Evolutionary conservation across 2,888 invertebrate species (phyloP).

Genomic region (Drosophila pegasa): DNA sequence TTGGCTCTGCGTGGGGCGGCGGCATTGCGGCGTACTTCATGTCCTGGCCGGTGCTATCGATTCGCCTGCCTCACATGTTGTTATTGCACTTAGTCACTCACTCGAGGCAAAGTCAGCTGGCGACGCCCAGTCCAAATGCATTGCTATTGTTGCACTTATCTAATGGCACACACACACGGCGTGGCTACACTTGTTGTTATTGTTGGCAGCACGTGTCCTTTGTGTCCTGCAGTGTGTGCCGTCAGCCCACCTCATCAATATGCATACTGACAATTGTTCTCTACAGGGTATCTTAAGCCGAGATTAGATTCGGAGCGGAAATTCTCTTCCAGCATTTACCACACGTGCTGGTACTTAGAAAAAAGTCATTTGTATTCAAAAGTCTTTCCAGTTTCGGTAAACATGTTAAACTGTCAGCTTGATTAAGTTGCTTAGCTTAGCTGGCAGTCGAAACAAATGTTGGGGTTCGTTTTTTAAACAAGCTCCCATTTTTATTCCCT

Average conservation of each 20-base stretch:
- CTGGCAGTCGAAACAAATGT: neutral
- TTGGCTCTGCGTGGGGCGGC: slow-evolving; percentile 52
- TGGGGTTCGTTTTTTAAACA: neutral
- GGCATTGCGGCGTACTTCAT: slow-evolving; percentile 50
- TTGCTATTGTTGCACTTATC: slow-evolving; percentile 52
- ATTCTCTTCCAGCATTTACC: slow-evolving; percentile 8
- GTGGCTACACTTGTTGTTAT: slow-evolving; percentile 49
- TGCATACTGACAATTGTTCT: slow-evolving; percentile 29
- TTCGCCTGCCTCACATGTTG: slow-evolving; percentile 57
- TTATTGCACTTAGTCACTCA: slow-evolving; percentile 53
- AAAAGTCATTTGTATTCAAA: slow-evolving; percentile 6
- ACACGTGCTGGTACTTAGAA: slow-evolving; percentile 14
- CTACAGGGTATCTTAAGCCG: slow-evolving; percentile 8
- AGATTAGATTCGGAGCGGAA: slow-evolving; percentile 13
- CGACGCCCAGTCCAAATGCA: slow-evolving; percentile 50
- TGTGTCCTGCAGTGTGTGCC: slow-evolving; percentile 23
- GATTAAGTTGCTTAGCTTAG: slow-evolving; percentile 1
- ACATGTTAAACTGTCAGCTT: slow-evolving; percentile 8
- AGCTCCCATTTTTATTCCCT: neutral
- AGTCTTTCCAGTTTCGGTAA: slow-evolving; percentile 1
- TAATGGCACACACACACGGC: slow-evolving; percentile 37
- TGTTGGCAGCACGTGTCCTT: slow-evolving; percentile 51
- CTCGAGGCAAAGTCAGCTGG: slow-evolving; percentile 62
- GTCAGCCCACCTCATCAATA: slow-evolving; percentile 44
- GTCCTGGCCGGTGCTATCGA: slow-evolving; percentile 56